Evolutionary conservation across 2,113 vertebrate genomes (phyloP).

Genomic region (Nannospalax galili): DNA sequence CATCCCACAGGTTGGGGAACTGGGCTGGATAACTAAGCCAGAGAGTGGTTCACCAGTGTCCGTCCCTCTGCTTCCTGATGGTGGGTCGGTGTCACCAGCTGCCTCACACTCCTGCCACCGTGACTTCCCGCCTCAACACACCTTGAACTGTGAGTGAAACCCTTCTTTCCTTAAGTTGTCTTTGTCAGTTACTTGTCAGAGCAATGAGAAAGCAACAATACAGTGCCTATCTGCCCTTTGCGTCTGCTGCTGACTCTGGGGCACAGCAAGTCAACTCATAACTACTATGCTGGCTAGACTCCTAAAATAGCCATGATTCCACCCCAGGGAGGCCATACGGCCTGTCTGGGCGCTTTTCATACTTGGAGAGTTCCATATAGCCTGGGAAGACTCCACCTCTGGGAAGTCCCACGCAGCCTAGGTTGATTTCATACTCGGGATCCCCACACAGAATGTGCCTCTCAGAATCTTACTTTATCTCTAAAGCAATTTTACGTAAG

Average conservation of each 20-base stretch:
- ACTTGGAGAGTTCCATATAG: no score
- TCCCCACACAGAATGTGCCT: no score
- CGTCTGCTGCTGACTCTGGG: not conserved
- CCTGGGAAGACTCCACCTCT: not conserved
- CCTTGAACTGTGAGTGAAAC: not conserved
- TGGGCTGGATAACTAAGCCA: no score
- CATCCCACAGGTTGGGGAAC: not conserved
- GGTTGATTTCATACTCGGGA: not conserved
- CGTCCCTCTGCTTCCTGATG: not conserved
- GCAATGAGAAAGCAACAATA: no score
- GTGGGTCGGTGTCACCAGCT: not conserved
- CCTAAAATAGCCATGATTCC: not conserved
- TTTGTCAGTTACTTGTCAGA: not conserved
- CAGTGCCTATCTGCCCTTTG: not conserved
- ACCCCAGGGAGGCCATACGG: not conserved
- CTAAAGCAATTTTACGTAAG: conserved; percentile 1
- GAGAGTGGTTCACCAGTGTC: not conserved
- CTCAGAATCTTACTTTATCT: not conserved
- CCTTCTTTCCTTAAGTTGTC: not conserved
- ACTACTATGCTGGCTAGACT: not conserved
- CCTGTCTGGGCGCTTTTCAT: no score
- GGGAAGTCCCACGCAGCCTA: no score
- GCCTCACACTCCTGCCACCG: not conserved
- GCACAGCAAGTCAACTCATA: not conserved
- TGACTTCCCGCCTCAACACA: no score